Evolutionary conservation across 2,888 invertebrate genomes (phyloP).

Genomic region (Torymus texanus): DNA sequence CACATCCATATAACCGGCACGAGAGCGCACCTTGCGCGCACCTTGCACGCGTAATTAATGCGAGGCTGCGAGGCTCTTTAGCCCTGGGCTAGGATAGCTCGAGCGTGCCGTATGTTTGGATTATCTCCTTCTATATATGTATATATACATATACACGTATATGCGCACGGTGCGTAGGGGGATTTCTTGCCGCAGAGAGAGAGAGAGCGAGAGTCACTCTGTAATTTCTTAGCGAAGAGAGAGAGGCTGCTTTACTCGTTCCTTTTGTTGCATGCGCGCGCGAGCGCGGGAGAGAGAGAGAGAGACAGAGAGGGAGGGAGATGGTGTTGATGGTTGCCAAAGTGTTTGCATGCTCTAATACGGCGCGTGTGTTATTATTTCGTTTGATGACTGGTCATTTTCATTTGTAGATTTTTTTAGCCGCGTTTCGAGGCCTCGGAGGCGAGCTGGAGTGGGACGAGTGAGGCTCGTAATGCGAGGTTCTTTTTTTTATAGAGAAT

Average conservation of each 20-base stretch:
- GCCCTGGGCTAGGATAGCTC: constrained; percentile 33
- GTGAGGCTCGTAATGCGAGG: too few relatives aligned
- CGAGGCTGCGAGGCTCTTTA: constrained; percentile 25
- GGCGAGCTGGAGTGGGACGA: not conserved
- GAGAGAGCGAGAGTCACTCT: constrained; percentile 37
- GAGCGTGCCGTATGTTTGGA: constrained; percentile 36
- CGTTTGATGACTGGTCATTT: constrained; percentile 39
- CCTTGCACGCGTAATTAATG: constrained; percentile 48
- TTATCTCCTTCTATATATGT: constrained; percentile 7
- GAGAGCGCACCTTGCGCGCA: constrained; percentile 37
- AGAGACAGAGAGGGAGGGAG: not conserved
- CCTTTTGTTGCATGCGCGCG: not conserved
- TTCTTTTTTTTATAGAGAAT: too few relatives aligned
- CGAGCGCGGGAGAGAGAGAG: not conserved
- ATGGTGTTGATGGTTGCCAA: constrained; percentile 41
- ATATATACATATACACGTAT: not conserved
- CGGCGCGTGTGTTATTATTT: constrained; percentile 26
- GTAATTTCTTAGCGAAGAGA: constrained; percentile 39
- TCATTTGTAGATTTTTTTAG: constrained; percentile 27
- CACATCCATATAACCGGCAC: constrained; percentile 20
- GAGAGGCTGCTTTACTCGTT: not conserved
- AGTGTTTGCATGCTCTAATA: constrained; percentile 42
- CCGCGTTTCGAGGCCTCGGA: not conserved
- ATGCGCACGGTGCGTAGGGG: constrained; percentile 21
- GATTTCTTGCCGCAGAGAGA: constrained; percentile 33